phyloP scores from a whole-genome alignment of 2,888 invertebrate species.

The Nasonovia ribisnigri region DNA sequence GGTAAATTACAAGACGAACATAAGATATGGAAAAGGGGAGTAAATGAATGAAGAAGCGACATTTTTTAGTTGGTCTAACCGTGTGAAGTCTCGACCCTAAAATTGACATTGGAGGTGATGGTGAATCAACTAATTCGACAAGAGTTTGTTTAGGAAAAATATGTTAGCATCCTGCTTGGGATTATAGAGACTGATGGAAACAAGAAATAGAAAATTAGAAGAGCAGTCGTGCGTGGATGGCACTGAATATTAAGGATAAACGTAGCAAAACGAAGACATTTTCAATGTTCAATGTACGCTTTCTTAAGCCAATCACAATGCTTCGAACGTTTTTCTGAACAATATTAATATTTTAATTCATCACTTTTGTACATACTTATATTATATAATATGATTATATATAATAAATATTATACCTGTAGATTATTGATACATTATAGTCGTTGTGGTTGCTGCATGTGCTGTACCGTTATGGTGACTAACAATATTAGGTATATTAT shows the following conservation, averaged over 20 bases:
- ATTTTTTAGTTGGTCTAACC: too few species aligned
- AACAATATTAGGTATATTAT: not conserved
- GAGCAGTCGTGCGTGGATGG: too few species aligned
- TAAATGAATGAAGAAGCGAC: too few species aligned
- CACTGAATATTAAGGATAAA: not conserved
- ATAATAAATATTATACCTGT: not conserved
- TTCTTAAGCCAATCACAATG: not conserved
- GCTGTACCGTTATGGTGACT: conserved; percentile 4
- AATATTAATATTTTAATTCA: not conserved
- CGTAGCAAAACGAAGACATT: not conserved
- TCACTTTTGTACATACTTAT: not conserved
- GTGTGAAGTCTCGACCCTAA: too few species aligned
- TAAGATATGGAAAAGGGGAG: too few species aligned
- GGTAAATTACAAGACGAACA: too few species aligned
- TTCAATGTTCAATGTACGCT: not conserved
- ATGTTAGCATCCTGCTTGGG: too few species aligned
- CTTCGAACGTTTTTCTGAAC: not conserved
- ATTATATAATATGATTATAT: not conserved
- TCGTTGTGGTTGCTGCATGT: not conserved
- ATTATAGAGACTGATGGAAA: too few species aligned
- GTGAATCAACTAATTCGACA: too few species aligned
- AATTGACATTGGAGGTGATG: too few species aligned
- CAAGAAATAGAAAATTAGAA: too few species aligned
- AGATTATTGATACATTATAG: not conserved
- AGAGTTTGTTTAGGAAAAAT: too few species aligned